Evolutionary conservation across 2,888 invertebrate species (phyloP).

Genomic region (Timema cristinae): DNA sequence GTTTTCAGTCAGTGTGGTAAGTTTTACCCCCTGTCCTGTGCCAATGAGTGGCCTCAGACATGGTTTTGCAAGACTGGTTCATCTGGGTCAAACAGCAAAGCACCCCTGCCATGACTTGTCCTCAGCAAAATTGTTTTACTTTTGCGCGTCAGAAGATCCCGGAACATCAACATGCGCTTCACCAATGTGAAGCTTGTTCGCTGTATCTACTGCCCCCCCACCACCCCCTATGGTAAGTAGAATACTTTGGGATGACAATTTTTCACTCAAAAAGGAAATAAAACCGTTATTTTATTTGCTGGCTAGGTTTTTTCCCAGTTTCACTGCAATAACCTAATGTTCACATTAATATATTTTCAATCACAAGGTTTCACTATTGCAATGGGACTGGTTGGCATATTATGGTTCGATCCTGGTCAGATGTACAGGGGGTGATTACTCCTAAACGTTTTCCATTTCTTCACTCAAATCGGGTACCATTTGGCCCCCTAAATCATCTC

Average conservation of each 20-base stretch:
- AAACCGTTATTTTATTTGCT: too few species aligned
- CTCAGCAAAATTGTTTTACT: slow-evolving; percentile 82
- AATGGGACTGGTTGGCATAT: too few species aligned
- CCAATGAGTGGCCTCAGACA: slow-evolving; percentile 76
- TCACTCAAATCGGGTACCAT: too few species aligned
- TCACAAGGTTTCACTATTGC: too few species aligned
- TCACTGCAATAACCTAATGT: neutral
- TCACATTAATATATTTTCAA: neutral
- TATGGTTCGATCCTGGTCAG: too few species aligned
- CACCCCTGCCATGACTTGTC: slow-evolving; percentile 61
- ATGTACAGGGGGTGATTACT: too few species aligned
- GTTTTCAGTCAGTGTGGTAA: slow-evolving; percentile 58
- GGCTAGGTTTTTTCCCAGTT: too few species aligned
- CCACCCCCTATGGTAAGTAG: slow-evolving; percentile 65
- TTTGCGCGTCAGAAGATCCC: slow-evolving; percentile 64
- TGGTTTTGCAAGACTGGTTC: slow-evolving; percentile 19
- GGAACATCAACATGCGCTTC: slow-evolving; percentile 47
- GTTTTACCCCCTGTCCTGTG: slow-evolving; percentile 70
- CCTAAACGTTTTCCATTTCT: too few species aligned
- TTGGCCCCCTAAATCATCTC: too few species aligned
- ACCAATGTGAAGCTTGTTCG: slow-evolving; percentile 63
- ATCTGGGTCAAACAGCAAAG: slow-evolving; percentile 17
- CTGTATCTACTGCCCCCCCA: slow-evolving; percentile 84
- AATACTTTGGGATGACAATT: too few species aligned
- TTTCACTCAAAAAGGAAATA: too few species aligned